Percentiles rank a stretch among this genome's conserved stretches.
phyloP scores from a whole-genome alignment of 2,888 invertebrate species.

The Athalia rosae region DNA sequence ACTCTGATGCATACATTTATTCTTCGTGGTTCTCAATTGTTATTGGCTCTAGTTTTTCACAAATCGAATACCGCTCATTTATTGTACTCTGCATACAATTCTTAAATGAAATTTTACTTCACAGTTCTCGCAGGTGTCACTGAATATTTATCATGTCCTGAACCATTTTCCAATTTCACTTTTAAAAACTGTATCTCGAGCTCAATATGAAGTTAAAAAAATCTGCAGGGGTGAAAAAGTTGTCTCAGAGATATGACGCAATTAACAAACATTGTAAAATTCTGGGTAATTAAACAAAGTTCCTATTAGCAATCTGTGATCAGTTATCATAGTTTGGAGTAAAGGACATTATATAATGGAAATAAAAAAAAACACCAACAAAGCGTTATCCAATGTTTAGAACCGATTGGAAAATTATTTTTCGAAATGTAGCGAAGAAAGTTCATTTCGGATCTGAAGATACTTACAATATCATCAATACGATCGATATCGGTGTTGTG shows the following conservation, averaged over 20 bases:
- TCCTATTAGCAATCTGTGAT: too few species aligned
- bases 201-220: slow-evolving; percentile 31
- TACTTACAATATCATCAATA: slow-evolving; percentile 78
- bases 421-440: not conserved
- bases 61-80: not conserved
- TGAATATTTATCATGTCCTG: slow-evolving; percentile 27
- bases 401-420: not conserved
- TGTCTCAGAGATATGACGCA: slow-evolving; percentile 10
- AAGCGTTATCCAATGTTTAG: not conserved
- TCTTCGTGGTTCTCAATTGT: not conserved
- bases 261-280: slow-evolving; percentile 3
- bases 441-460: slow-evolving; percentile 34
- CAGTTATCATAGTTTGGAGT: too few species aligned
- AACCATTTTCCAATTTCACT: slow-evolving; percentile 24
- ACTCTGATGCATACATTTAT: not conserved
- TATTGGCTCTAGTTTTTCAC: not conserved
- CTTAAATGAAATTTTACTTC: slow-evolving; percentile 34
- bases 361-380: too few species aligned
- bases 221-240: slow-evolving; percentile 33
- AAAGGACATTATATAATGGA: too few species aligned
- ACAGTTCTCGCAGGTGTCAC: slow-evolving; percentile 22
- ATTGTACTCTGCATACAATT: not conserved
- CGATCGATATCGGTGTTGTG: slow-evolving; percentile 77
- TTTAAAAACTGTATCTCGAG: slow-evolving; percentile 24
- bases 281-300: not conserved